phyloP scores from a whole-genome alignment of 2,888 invertebrate species.

The Himalopsyche tibetana region DNA sequence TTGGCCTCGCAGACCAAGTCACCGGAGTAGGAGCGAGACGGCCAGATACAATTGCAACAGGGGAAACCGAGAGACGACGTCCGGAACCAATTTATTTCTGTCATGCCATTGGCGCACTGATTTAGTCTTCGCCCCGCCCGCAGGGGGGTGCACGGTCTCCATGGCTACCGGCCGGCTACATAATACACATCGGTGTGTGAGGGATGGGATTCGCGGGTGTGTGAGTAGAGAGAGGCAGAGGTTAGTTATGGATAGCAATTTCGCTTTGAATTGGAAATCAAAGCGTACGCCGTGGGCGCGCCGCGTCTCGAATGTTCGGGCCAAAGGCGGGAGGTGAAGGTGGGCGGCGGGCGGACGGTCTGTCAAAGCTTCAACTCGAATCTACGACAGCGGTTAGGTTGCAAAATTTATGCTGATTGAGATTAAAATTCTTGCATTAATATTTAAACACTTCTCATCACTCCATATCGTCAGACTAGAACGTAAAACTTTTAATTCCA shows the following conservation, averaged over 20 bases:
- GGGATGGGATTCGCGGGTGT: constrained; percentile 68
- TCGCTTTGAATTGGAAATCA: constrained; percentile 80
- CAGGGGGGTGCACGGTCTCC: constrained; percentile 75
- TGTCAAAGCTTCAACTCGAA: constrained; percentile 18
- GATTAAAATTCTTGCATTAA: background rate
- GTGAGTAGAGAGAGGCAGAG: constrained; percentile 67
- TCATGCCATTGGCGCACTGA: constrained; percentile 79
- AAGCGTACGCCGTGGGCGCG: constrained; percentile 70
- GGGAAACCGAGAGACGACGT: constrained; percentile 35
- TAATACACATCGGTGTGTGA: constrained; percentile 34
- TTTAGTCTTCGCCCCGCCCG: constrained; percentile 80
- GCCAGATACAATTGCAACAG: constrained; percentile 46
- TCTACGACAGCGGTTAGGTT: constrained; percentile 17
- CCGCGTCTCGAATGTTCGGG: constrained; percentile 70
- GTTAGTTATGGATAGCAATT: constrained; percentile 78
- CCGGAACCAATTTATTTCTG: constrained; percentile 78
- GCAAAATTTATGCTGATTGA: constrained; percentile 39
- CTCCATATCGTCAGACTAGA: no score
- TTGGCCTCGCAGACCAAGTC: constrained; percentile 30
- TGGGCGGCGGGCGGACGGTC: constrained; percentile 66
- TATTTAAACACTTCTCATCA: background rate
- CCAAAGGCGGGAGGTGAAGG: constrained; percentile 68
- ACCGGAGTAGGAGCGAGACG: constrained; percentile 67
- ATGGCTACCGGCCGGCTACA: constrained; percentile 75
- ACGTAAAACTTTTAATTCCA: no score